A percentile compares a stretch with the other conserved stretches of the same genome.
phyloP scores from a whole-genome alignment of 2,113 vertebrate species.

The Pollachius pollachius region DNA sequence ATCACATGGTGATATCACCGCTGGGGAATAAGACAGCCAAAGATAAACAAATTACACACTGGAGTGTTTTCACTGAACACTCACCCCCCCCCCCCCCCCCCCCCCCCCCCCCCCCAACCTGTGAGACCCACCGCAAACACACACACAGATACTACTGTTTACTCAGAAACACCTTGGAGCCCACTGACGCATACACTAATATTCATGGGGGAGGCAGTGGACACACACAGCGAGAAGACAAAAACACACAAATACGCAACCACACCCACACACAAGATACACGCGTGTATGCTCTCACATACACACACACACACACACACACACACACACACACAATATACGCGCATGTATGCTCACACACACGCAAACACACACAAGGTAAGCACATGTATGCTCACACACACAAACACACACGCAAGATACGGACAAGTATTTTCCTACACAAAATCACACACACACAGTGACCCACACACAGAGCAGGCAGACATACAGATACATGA shows the following conservation, averaged over 20 bases:
- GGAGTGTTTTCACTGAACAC: neutral
- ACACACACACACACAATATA: too few species aligned
- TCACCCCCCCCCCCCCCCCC: too few species aligned
- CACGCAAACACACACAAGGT: too few species aligned
- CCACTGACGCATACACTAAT: neutral
- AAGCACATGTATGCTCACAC: too few species aligned
- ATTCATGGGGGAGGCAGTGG: neutral
- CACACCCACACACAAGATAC: too few species aligned
- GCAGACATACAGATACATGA: too few species aligned
- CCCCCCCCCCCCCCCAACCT: neutral
- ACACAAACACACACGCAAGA: too few species aligned
- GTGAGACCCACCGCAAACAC: neutral
- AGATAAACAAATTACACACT: conserved; percentile 37
- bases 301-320: too few species aligned
- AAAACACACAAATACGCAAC: neutral
- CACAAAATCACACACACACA: neutral
- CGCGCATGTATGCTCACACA: too few species aligned
- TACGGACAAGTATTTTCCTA: neutral
- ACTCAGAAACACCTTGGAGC: neutral
- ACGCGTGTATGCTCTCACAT: too few species aligned
- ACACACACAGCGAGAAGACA: neutral
- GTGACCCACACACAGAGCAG: neutral
- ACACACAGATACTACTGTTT: neutral
- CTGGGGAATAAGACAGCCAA: conserved; percentile 23
- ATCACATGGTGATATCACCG: conserved; percentile 22